Evolutionary conservation across 2,888 invertebrate species (phyloP).

Genomic region (Drosophila borborema): DNA sequence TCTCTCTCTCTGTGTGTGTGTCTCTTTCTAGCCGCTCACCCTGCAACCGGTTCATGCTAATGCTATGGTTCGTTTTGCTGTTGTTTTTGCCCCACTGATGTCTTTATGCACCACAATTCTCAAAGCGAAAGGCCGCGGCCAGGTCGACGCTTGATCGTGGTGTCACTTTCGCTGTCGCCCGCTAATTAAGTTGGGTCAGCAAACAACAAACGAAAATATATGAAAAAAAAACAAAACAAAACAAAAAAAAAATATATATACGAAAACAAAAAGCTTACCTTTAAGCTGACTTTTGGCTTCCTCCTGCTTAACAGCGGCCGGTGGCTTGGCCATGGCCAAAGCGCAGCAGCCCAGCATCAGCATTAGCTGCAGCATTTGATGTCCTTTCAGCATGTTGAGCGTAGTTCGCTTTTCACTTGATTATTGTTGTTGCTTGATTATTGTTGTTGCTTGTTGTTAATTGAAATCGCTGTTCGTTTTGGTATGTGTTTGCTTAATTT

Average conservation of each 20-base stretch:
- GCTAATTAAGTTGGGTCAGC: conserved; percentile 27
- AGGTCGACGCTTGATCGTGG: conserved; percentile 9
- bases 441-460: conserved; percentile 3
- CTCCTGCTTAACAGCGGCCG: conserved; percentile 51
- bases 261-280: conserved; percentile 54
- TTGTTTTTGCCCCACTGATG: conserved; percentile 22
- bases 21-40: neutral
- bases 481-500: conserved; percentile 19
- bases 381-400: conserved; percentile 29
- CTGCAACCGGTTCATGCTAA: conserved; percentile 50
- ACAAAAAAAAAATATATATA: neutral
- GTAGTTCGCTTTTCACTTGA: neutral
- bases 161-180: conserved; percentile 44
- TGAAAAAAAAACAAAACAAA: too few relatives aligned
- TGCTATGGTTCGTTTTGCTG: conserved; percentile 26
- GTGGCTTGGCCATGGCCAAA: conserved; percentile 42
- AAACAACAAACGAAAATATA: neutral
- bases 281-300: conserved; percentile 52
- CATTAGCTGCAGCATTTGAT: conserved; percentile 26
- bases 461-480: conserved; percentile 36
- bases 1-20: neutral
- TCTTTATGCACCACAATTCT: conserved; percentile 58
- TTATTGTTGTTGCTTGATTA: conserved; percentile 5
- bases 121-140: conserved; percentile 18
- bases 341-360: conserved; percentile 30